Conservation (phyloP, 2,888 invertebrate genomes). For the Drosophila ustulata region DNA sequence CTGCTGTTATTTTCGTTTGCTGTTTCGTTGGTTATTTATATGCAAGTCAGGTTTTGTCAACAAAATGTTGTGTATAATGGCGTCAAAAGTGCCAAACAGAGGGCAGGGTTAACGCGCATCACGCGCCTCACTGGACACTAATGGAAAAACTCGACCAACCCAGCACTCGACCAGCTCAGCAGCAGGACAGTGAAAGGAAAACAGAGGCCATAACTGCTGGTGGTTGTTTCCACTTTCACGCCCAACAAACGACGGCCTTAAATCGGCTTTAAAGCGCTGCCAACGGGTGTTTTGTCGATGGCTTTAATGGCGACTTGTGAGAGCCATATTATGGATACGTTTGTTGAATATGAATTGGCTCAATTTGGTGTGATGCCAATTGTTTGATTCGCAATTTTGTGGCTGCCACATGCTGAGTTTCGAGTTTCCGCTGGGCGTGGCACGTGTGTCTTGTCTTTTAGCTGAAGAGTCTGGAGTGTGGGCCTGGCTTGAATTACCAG, state of each 20-base stretch:
- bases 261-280: conserved; percentile 51
- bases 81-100: conserved; percentile 58
- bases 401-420: conserved; percentile 68
- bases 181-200: background rate
- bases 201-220: conserved; percentile 18
- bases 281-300: background rate
- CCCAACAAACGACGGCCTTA: conserved; percentile 45
- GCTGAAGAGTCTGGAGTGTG: conserved; percentile 35
- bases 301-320: conserved; percentile 27
- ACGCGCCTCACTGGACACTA: conserved; percentile 75
- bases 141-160: conserved; percentile 67
- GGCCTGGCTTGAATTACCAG: conserved; percentile 42
- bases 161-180: background rate
- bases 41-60: conserved; percentile 81
- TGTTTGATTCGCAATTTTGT: conserved; percentile 69
- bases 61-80: conserved; percentile 69
- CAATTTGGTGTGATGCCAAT: conserved; percentile 55
- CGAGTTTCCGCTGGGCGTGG: conserved; percentile 66
- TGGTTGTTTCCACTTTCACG: conserved; percentile 69
- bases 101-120: conserved; percentile 61
- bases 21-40: conserved; percentile 72
- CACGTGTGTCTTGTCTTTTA: conserved; percentile 55
- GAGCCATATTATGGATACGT: conserved; percentile 1
- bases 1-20: conserved; percentile 50
- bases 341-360: conserved; percentile 58